Evolutionary conservation across 1,140 invertebrate genomes (phyloP).

Genomic region (Drosophila burlai): DNA sequence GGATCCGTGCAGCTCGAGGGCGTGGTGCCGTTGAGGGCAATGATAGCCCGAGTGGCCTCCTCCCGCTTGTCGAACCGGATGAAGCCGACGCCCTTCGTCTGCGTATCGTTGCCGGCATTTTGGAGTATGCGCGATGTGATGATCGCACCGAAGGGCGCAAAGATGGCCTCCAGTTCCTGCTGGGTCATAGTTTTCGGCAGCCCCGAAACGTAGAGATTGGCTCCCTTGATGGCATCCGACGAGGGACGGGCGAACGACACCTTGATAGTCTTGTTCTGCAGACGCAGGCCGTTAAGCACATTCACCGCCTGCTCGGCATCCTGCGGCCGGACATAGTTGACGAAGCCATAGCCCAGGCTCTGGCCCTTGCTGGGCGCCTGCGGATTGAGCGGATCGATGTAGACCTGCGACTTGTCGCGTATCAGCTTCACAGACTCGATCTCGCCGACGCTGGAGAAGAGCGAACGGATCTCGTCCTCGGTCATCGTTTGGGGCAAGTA

Average conservation of each 20-base stretch:
- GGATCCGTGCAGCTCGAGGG: slow-evolving; percentile 87
- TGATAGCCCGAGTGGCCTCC: slow-evolving; percentile 88
- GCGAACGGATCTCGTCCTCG: slow-evolving; percentile 93
- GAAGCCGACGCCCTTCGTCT: slow-evolving; percentile 88
- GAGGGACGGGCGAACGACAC: slow-evolving; percentile 95
- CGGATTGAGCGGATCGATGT: slow-evolving; percentile 83
- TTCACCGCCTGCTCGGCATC: slow-evolving; percentile 95
- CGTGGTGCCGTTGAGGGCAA: slow-evolving; percentile 87
- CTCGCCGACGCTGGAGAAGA: slow-evolving; percentile 94
- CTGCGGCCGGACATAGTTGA: slow-evolving; percentile 93
- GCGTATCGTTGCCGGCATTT: slow-evolving; percentile 86
- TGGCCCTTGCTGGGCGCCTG: slow-evolving; percentile 88
- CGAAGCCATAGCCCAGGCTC: slow-evolving; percentile 95
- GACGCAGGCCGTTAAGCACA: slow-evolving; percentile 93
- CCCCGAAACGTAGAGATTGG: slow-evolving; percentile 95
- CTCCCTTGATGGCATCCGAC: slow-evolving; percentile 95
- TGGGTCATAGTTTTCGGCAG: slow-evolving; percentile 94
- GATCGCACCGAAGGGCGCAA: slow-evolving; percentile 92
- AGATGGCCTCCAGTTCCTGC: slow-evolving; percentile 93
- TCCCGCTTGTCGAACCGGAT: slow-evolving; percentile 88
- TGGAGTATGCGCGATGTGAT: slow-evolving; percentile 95
- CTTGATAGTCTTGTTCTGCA: slow-evolving; percentile 97
- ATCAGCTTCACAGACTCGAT: slow-evolving; percentile 96
- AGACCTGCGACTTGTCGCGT: slow-evolving; percentile 93
- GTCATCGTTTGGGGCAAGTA: slow-evolving; percentile 97